Evolutionary conservation across 2,797 vertebrate genomes (phyloP), one percentile per base, ranked within the genome.

Genomic region (Eidolon dupreanum): DNA sequence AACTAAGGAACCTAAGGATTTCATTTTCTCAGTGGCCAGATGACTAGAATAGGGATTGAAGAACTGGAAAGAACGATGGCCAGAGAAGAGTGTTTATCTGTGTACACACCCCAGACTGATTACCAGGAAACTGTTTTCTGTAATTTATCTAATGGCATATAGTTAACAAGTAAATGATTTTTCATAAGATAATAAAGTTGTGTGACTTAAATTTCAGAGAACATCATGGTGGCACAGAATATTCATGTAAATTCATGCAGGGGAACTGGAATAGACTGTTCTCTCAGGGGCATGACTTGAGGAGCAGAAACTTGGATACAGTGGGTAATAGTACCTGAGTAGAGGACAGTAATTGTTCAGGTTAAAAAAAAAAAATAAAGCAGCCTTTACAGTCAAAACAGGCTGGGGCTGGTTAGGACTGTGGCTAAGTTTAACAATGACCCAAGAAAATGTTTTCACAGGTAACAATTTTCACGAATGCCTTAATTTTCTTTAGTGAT

Each of bases 401-500:
- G 20, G 53, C 71, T 66, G 36, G 43, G 43, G 12, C 75, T 88
- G 33, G 43, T 78, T 74, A 51, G 24, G 17, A 28, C 53, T 53
- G 31, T 36, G 43, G 41, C 31, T 43, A 71, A 38, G 49, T 74
- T 93, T 78, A 90, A 26, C 55, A 28, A 28, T 24, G 71, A 28
- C 43, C 22, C 57, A 88, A 31, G 33, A 74, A 77, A 92, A 68
- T 17, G 38, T 57, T 95, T 90, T 77, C 38, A 78, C 36, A 84
- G 59, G 66, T 84, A 84, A 66, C 31, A 66, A 73, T 90, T 85
- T 79, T 88, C 79, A 65, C 11, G 22, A 95, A 51, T 68, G 43
- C 61, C 31, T 57, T 92, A 57, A 57, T 59, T 77, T 92, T 55
- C 36, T 73, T 63, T 17, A 57, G 51, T 51, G 17, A 9, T 41